These are phyloP conservation scores for Columbina picui DNA, from an alignment of 2,113 vertebrate species.

Conservation along the genomic window DNA sequence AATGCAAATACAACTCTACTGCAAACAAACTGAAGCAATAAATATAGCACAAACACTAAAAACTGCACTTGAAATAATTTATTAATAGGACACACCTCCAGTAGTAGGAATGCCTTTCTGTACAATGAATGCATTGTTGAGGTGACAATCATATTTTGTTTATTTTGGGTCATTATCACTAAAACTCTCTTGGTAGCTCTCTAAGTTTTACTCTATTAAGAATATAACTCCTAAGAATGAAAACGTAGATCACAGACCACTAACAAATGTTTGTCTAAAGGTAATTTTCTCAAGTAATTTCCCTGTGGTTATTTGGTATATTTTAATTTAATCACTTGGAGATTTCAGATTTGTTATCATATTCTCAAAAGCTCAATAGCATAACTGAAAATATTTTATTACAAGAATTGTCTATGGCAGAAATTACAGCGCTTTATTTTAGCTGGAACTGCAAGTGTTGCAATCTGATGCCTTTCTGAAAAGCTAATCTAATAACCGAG, in stretches of 20 bases:
- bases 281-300: background rate
- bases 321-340: background rate
- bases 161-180: background rate
- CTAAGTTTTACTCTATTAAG: background rate
- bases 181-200: background rate
- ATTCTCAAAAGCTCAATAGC: background rate
- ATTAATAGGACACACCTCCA: background rate
- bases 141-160: background rate
- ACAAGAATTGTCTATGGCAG: background rate
- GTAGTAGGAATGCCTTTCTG: background rate
- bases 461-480: background rate
- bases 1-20: background rate
- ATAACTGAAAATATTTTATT: slow-evolving; percentile 17
- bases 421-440: slow-evolving; percentile 20
- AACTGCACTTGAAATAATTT: background rate
- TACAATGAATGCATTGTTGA: background rate
- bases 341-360: background rate
- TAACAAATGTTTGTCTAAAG: background rate
- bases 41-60: background rate
- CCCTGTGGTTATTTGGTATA: background rate
- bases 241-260: background rate
- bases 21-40: background rate
- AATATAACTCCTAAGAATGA: background rate
- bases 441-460: background rate
- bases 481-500: background rate